Evolutionary conservation across 2,113 vertebrate genomes (phyloP), one percentile per base, ranked within the genome.

Genomic region (Scartelaos histophorus): DNA sequence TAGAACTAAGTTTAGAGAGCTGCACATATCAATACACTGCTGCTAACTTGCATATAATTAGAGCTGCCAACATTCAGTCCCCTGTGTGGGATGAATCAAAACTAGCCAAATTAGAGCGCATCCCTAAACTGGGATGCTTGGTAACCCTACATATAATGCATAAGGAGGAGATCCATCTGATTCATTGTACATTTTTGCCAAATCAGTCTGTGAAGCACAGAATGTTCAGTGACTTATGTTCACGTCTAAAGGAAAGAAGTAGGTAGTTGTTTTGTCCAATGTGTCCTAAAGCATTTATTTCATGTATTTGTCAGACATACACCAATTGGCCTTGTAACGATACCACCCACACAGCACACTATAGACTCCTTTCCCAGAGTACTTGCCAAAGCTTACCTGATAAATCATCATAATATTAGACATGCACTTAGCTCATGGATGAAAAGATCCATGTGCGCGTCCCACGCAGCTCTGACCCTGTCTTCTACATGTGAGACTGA

Each of bases 361-460:
- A 38, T 53, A 25, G 25, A 56, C 0, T 1, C 22, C 38, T 62
- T 76, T 65, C n/a, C 46, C 67, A 71, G 15, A 57, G 61, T 45
- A 1, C 51, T 49, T 10, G 38, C 38, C 38, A 43, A 9, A 69
- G 66, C 45, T 82, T 47, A 46, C 25, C 62, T 45, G 66, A 77
- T 79, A 79, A 79, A 81, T 82, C 71, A 57, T 47, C 24, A 17
- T 66, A 34, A 60, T 67, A 79, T 71, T 69, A 46, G 24, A 73
- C 29, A 69, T 19, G 70, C 47, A 70, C 82, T 82, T 66, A 78
- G 29, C 16, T 66, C 61, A 25, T 45, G 62, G 22, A 46, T 75
- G 61, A 47, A 21, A 56, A 56, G 70, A 81, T 77, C 71, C 24
- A 70, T 78, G 80, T 68, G 45, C 69, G 25, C 7, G 6, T 54